Evolutionary conservation across 2,888 invertebrate genomes (phyloP), one percentile per base, ranked within the genome.

Genomic region (Creontiades dilutus): DNA sequence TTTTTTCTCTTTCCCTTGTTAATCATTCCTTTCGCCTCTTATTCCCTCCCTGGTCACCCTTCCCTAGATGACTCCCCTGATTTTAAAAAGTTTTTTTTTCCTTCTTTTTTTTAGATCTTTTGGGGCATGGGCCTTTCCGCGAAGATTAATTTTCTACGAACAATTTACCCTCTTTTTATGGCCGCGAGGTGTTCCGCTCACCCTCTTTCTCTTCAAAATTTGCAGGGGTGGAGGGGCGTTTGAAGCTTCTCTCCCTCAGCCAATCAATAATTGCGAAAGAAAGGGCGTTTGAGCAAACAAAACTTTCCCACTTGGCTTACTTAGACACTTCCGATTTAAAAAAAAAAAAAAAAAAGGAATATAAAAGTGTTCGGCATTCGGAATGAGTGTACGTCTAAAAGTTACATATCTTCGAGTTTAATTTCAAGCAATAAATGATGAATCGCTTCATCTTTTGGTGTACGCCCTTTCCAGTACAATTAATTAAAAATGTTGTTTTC

Each of bases 61-160:
- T 28, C 82, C 82, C 46, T 80, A 78, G 88, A 88, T 88, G 55
- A 88, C 88, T 76, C 88, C 68, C 75, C 88, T 88, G 88, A 88
- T 88, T 88, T 88, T 61, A 85, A 85, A 85, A 85, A 61, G 61
- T 61, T 78, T 78, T 68, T 75, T 48, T 68, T 87, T 76, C 23
- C 68, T 87, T 76, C 23, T 48, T 87, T 88, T 87, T 48, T 68
- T 68, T 68, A 68, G 68, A 23, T 68, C 23, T 68, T 68, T 68
- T 27, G 12, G 57, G 57, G 52, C 52, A 16, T 52, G 86, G 87
- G 86, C 46, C 88, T 68, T 68, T 57, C 57, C 88, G 80, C 88
- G 88, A 88, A 88, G 88, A 88, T 88, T 88, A 88, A 88, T 88
- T 88, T 88, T 68, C 88, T 52, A 78, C 88, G 88, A 88, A 88